Percentiles rank a stretch among this genome's conserved stretches.
phyloP scores from a whole-genome alignment of 2,797 vertebrate genomes.

The Cichlasoma orientale region DNA sequence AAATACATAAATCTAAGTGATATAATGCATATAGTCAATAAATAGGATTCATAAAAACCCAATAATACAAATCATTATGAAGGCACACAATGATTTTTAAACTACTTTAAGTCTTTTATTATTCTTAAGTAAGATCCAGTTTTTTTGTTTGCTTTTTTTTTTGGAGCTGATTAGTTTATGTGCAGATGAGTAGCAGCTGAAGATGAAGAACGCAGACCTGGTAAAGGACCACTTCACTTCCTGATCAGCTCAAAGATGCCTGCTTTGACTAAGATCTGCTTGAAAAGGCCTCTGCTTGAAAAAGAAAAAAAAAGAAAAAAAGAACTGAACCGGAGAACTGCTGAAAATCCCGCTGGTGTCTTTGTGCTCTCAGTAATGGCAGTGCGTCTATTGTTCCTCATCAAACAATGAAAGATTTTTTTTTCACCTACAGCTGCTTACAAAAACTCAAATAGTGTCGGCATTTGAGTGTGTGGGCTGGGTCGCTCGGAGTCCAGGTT shows the following conservation, averaged over 20 bases:
- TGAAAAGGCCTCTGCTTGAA: not conserved
- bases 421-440: constrained; percentile 29
- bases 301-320: not conserved
- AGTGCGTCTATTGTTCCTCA: constrained; percentile 25
- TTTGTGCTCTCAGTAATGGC: constrained; percentile 10
- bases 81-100: too few species aligned
- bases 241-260: not conserved
- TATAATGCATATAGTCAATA: too few species aligned
- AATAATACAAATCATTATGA: too few species aligned
- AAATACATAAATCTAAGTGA: too few species aligned
- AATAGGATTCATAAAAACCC: too few species aligned
- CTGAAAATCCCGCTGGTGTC: not conserved
- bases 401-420: constrained; percentile 36
- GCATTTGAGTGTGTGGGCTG: constrained; percentile 61
- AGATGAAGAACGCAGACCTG: not conserved
- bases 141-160: not conserved
- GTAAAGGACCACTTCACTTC: constrained; percentile 7
- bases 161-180: not conserved
- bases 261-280: not conserved
- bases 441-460: constrained; percentile 51
- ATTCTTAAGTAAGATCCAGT: not conserved
- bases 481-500: constrained; percentile 47
- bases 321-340: not conserved
- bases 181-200: constrained; percentile 16
- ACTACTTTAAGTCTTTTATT: too few species aligned